Percentiles rank a stretch among this genome's conserved stretches.
Conservation (phyloP, 2,797 vertebrate genomes). For the Pantherophis vulpinus region DNA sequence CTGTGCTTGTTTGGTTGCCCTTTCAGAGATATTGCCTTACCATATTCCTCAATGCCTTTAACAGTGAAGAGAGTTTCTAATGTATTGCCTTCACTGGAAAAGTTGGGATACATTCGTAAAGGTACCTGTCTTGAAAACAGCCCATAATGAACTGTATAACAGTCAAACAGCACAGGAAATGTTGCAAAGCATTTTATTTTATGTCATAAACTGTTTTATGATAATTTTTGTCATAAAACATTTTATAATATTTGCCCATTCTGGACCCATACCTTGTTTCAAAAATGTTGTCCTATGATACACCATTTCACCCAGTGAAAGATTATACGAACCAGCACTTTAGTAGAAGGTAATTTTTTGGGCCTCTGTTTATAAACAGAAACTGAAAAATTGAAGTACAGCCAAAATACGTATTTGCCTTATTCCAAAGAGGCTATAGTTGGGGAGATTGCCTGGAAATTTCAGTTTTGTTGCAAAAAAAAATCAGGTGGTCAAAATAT, state of each 20-base stretch:
- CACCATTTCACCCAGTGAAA: too few relatives aligned
- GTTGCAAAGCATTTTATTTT: background rate
- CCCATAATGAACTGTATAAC: too few relatives aligned
- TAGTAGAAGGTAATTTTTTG: too few relatives aligned
- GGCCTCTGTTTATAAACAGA: background rate
- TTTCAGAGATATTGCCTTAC: background rate
- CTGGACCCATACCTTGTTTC: too few relatives aligned
- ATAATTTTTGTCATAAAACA: too few relatives aligned
- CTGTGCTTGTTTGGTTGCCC: background rate
- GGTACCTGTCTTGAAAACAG: background rate
- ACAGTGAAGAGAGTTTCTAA: background rate
- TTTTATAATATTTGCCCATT: background rate
- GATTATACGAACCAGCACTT: too few relatives aligned
- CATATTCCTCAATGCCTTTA: background rate
- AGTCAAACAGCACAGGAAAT: background rate
- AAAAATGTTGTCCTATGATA: too few relatives aligned
- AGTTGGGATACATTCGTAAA: background rate
- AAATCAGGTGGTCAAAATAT: background rate
- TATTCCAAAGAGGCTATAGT: background rate
- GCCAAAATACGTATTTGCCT: background rate
- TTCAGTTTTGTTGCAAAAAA: background rate
- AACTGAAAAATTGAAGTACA: background rate
- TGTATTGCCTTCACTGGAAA: background rate
- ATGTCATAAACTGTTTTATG: background rate
- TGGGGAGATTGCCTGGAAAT: background rate